Percentiles rank a stretch among this genome's conserved stretches.
Evolutionary conservation across 1,140 invertebrate species (phyloP).

Genomic region (Stenopsyche tienmushanensis): DNA sequence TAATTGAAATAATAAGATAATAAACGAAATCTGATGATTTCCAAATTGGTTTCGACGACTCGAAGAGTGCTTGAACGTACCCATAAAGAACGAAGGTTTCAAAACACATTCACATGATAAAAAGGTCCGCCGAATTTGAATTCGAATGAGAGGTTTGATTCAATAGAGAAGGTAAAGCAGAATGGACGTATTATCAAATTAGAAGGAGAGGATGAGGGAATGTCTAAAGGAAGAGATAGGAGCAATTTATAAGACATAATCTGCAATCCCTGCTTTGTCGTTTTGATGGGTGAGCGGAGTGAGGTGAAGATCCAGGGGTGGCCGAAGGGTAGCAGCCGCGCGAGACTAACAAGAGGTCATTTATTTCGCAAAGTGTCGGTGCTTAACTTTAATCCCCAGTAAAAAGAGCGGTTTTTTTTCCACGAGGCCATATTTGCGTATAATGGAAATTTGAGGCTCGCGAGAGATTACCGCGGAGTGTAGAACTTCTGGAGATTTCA

Average conservation of each 20-base stretch:
- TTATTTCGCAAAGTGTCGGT: constrained; percentile 38
- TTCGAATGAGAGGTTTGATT: neutral
- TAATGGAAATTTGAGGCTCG: neutral
- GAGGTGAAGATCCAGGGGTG: neutral
- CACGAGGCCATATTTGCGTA: neutral
- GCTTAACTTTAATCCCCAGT: constrained; percentile 36
- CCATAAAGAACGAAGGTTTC: no score
- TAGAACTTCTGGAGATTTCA: neutral
- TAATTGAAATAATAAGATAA: no score
- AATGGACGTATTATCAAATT: neutral
- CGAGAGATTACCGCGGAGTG: neutral
- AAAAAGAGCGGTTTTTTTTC: constrained; percentile 1
- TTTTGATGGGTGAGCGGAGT: neutral
- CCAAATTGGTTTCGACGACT: no score
- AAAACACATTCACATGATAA: neutral
- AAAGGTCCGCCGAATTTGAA: neutral
- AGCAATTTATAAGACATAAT: constrained; percentile 41
- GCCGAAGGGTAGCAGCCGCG: constrained; percentile 16
- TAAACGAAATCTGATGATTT: no score
- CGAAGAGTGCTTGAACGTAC: no score
- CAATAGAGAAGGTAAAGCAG: neutral
- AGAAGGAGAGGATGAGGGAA: neutral
- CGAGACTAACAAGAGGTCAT: constrained; percentile 39
- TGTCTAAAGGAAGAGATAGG: neutral
- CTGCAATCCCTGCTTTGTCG: constrained; percentile 31